Conservation (phyloP, 2,888 invertebrate genomes). For the Apamea anceps region DNA sequence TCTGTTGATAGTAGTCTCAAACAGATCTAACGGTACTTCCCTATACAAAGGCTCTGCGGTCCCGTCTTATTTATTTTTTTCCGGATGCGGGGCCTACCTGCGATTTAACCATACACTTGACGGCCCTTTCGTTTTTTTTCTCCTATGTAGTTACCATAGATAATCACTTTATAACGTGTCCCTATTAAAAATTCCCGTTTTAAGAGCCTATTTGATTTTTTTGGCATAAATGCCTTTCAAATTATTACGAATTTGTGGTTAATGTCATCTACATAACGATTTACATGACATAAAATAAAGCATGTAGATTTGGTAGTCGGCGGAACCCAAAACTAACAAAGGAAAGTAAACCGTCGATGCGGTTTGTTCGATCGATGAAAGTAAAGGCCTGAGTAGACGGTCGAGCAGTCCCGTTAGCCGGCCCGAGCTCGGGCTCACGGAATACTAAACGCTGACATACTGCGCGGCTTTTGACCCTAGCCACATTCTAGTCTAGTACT, state of each 20-base stretch:
- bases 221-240: neutral
- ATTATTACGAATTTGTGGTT: constrained; percentile 25
- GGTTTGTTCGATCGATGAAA: constrained; percentile 89
- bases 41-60: constrained; percentile 79
- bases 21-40: constrained; percentile 83
- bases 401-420: constrained; percentile 86
- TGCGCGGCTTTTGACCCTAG: constrained; percentile 90
- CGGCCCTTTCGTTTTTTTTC: constrained; percentile 78
- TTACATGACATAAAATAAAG: constrained; percentile 43
- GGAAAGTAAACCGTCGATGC: constrained; percentile 88
- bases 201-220: constrained; percentile 17
- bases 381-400: constrained; percentile 89
- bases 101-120: constrained; percentile 84
- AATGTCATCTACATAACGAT: constrained; percentile 36
- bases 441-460: constrained; percentile 90
- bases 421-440: constrained; percentile 86
- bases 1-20: constrained; percentile 76
- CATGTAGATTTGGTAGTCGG: constrained; percentile 67
- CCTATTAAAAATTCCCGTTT: constrained; percentile 59
- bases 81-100: constrained; percentile 80
- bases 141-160: constrained; percentile 74
- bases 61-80: constrained; percentile 72
- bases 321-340: constrained; percentile 86
- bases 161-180: constrained; percentile 78
- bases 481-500: constrained; percentile 89